Percentiles rank a stretch among this genome's conserved stretches.
phyloP scores from a whole-genome alignment of 2,888 invertebrate species.

The Litoditis marina region DNA sequence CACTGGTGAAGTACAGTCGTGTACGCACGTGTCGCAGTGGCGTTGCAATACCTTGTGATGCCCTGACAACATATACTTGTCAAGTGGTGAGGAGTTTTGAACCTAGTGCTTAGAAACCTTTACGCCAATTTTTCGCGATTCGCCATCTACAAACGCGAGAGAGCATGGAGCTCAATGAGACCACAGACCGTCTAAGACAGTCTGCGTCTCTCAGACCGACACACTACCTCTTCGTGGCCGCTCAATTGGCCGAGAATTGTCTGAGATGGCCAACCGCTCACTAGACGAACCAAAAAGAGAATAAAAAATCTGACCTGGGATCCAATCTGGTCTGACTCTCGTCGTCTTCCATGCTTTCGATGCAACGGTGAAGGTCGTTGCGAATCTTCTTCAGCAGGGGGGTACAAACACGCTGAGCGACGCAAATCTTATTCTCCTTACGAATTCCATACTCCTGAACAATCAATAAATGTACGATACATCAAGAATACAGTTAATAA shows the following conservation, averaged over 20 bases:
- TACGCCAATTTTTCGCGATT: too few relatives aligned
- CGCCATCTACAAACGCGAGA: too few relatives aligned
- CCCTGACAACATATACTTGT: slow-evolving; percentile 35
- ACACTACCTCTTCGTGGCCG: too few relatives aligned
- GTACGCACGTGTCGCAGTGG: slow-evolving; percentile 96
- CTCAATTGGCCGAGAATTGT: too few relatives aligned
- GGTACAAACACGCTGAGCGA: slow-evolving; percentile 94
- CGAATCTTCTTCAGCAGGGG: slow-evolving; percentile 80
- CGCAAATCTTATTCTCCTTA: slow-evolving; percentile 88
- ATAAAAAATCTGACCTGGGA: slow-evolving; percentile 71
- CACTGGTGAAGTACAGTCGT: slow-evolving; percentile 97
- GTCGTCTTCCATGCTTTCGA: slow-evolving; percentile 75
- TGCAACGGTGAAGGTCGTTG: slow-evolving; percentile 69
- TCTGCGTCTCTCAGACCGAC: too few relatives aligned
- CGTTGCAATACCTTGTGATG: slow-evolving; percentile 82
- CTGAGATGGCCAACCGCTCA: too few relatives aligned
- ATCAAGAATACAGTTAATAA: not conserved
- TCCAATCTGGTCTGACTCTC: slow-evolving; percentile 93
- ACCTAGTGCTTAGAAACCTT: too few relatives aligned
- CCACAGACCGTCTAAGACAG: too few relatives aligned
- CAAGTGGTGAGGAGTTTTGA: too few relatives aligned
- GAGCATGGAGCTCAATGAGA: too few relatives aligned
- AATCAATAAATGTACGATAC: too few relatives aligned
- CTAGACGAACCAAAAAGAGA: too few relatives aligned
- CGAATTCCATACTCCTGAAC: slow-evolving; percentile 89